Conservation (phyloP, 2,888 invertebrate species). For the Mesorhabditis spiculigera region DNA sequence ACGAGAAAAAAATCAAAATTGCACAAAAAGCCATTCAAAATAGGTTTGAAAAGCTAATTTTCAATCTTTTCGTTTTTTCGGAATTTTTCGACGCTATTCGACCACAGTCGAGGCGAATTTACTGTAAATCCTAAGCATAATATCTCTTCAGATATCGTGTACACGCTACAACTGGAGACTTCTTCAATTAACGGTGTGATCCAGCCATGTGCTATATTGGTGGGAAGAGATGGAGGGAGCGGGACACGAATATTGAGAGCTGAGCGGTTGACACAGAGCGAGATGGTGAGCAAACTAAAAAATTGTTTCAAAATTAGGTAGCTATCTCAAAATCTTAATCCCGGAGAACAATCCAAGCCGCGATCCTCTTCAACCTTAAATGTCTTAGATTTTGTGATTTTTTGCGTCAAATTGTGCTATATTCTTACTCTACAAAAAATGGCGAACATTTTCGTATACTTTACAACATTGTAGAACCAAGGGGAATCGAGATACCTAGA, state of each 20-base stretch:
- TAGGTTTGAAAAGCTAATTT: not conserved
- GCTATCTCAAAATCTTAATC: no score
- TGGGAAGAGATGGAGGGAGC: constrained; percentile 22
- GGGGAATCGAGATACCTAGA: not conserved
- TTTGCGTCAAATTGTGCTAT: no score
- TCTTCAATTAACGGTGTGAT: constrained; percentile 15
- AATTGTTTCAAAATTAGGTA: no score
- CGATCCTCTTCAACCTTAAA: no score
- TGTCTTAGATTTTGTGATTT: no score
- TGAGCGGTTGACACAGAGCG: no score
- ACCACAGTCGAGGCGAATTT: not conserved
- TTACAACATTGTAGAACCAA: no score
- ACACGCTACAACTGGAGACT: constrained; percentile 14
- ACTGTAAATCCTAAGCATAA: not conserved
- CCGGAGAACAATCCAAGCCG: no score
- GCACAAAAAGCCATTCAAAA: not conserved
- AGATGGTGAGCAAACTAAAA: no score
- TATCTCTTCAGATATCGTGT: constrained; percentile 11
- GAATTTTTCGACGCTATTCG: not conserved
- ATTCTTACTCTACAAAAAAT: no score
- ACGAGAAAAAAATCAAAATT: not conserved
- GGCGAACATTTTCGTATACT: no score
- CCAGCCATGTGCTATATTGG: constrained; percentile 24
- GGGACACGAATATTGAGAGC: constrained; percentile 17
- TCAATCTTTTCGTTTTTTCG: not conserved